Percentiles rank a stretch among this genome's conserved stretches.
phyloP scores from a whole-genome alignment of 2,797 vertebrate genomes.

The Phoebastria nigripes region DNA sequence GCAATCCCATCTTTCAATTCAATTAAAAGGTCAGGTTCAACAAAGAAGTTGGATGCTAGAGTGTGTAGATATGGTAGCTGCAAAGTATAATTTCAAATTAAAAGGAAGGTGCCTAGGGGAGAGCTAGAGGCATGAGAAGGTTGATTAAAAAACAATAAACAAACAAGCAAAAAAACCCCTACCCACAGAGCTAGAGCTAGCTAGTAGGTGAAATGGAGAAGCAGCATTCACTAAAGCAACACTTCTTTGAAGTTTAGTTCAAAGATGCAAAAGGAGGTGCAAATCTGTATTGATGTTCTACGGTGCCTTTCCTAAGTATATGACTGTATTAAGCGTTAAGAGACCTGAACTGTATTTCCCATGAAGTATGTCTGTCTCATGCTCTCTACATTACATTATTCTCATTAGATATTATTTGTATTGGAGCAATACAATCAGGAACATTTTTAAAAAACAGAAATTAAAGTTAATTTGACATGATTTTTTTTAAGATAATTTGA shows the following conservation, averaged over 20 bases:
- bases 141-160: background rate
- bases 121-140: background rate
- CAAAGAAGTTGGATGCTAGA: background rate
- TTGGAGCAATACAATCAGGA: background rate
- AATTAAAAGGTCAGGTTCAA: background rate
- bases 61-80: background rate
- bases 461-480: background rate
- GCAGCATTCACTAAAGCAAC: background rate
- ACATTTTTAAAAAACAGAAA: background rate
- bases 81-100: background rate
- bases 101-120: background rate
- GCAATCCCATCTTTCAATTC: background rate
- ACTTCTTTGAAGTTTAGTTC: background rate
- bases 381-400: background rate
- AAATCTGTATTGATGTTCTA: background rate
- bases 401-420: background rate
- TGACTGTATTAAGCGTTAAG: background rate
- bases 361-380: background rate
- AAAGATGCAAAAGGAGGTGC: rapidly evolving
- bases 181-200: background rate
- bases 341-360: background rate
- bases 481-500: background rate
- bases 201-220: background rate
- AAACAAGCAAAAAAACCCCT: rapidly evolving
- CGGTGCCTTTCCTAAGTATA: background rate